Evolutionary conservation across 1,140 invertebrate species (phyloP).

Genomic region (Drosophila equinoxialis): DNA sequence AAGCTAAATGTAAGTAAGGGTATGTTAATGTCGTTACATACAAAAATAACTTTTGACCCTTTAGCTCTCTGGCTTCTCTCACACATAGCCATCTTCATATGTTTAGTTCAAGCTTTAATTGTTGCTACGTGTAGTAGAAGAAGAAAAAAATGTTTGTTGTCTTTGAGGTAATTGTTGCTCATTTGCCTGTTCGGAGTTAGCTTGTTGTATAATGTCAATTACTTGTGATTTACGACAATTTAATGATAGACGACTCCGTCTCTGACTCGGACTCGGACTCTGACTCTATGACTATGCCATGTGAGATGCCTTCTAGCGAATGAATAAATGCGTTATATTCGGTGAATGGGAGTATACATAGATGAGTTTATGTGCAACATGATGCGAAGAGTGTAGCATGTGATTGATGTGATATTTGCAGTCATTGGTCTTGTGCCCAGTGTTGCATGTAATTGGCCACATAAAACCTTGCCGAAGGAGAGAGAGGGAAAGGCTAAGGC

Average conservation of each 20-base stretch:
- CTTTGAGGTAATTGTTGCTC: slow-evolving; percentile 73
- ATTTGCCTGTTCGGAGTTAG: slow-evolving; percentile 58
- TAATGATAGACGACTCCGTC: slow-evolving; percentile 70
- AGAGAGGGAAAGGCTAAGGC: background rate
- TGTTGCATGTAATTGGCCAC: slow-evolving; percentile 74
- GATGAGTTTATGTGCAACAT: slow-evolving; percentile 49
- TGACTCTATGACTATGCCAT: slow-evolving; percentile 4
- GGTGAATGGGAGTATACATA: slow-evolving; percentile 36
- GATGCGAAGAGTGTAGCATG: slow-evolving; percentile 58
- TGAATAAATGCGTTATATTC: background rate
- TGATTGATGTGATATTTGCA: slow-evolving; percentile 59
- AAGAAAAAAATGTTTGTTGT: slow-evolving; percentile 61
- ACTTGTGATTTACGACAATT: slow-evolving; percentile 81
- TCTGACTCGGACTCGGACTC: slow-evolving; percentile 25
- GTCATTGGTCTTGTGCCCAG: slow-evolving; percentile 67
- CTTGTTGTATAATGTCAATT: slow-evolving; percentile 80
- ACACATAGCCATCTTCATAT: slow-evolving; percentile 31
- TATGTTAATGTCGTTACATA: background rate
- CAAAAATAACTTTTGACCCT: background rate
- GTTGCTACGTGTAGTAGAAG: slow-evolving; percentile 67
- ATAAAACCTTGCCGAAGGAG: slow-evolving; percentile 16
- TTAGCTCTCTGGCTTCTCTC: background rate
- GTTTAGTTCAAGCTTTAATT: slow-evolving; percentile 68
- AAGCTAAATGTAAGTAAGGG: background rate
- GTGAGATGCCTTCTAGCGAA: slow-evolving; percentile 32